Percentiles rank a stretch among this genome's conserved stretches.
phyloP scores from a whole-genome alignment of 1,140 invertebrate species.

The Drosophila albomicans region DNA sequence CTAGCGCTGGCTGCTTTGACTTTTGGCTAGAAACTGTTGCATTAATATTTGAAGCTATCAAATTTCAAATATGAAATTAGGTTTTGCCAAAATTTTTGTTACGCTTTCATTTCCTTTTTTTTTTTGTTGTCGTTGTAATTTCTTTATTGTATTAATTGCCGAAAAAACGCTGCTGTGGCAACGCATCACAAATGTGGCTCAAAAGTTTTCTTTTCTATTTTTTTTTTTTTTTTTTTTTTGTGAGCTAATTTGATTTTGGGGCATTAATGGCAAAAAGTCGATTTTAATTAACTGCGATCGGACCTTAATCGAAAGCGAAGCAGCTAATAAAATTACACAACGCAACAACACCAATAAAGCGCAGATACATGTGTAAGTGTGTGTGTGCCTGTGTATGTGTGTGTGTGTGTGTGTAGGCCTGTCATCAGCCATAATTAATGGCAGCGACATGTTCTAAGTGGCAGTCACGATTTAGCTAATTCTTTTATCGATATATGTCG shows the following conservation, averaged over 20 bases:
- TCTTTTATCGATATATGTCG: slow-evolving; percentile 83
- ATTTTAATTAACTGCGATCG: slow-evolving; percentile 80
- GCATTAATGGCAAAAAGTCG: slow-evolving; percentile 82
- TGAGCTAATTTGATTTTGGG: slow-evolving; percentile 74
- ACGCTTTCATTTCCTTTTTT: not conserved
- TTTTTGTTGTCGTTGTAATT: slow-evolving; percentile 3
- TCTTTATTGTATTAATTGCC: slow-evolving; percentile 10
- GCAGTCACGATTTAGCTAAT: slow-evolving; percentile 83
- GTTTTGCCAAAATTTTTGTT: not conserved
- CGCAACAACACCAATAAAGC: slow-evolving; percentile 50
- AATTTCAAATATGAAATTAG: slow-evolving; percentile 1
- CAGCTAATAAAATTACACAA: slow-evolving; percentile 73
- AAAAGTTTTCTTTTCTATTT: slow-evolving; percentile 27
- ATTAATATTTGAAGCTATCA: not conserved
- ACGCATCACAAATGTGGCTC: slow-evolving; percentile 11
- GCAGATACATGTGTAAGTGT: slow-evolving; percentile 15
- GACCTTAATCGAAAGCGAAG: slow-evolving; percentile 62
- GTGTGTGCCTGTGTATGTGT: slow-evolving; percentile 27
- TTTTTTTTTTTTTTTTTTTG: slow-evolving; percentile 1
- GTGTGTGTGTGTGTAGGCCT: slow-evolving; percentile 38
- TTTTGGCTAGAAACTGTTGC: no score
- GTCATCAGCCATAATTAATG: slow-evolving; percentile 83
- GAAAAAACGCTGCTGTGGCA: slow-evolving; percentile 39
- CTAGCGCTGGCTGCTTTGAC: no score
- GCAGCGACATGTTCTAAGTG: slow-evolving; percentile 78